Evolutionary conservation across 2,113 vertebrate species (phyloP).

Genomic region (Pantherophis guttatus): DNA sequence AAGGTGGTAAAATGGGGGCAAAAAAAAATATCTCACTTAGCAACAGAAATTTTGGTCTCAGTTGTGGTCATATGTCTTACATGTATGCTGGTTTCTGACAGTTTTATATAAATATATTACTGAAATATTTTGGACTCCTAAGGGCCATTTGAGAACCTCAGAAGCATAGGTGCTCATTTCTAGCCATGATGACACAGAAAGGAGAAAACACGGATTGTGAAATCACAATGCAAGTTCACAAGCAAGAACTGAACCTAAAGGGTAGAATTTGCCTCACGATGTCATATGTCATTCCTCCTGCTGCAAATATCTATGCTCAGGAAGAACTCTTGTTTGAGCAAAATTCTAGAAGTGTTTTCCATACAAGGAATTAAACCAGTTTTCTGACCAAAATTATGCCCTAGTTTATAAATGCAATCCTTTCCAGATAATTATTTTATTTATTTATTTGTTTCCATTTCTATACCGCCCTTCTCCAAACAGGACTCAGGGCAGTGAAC

Average conservation of each 20-base stretch:
- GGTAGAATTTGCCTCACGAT: not conserved
- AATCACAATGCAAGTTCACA: not conserved
- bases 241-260: not conserved
- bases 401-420: conserved; percentile 1
- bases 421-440: not conserved
- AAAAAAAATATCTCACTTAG: no score
- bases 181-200: not conserved
- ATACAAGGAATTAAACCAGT: not conserved
- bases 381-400: not conserved
- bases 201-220: not conserved
- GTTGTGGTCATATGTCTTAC: not conserved
- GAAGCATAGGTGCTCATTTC: not conserved
- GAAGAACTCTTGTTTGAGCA: not conserved
- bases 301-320: not conserved
- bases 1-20: no score
- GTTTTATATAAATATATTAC: no score
- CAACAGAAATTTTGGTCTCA: no score
- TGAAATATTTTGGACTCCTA: not conserved
- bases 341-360: not conserved
- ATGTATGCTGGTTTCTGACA: no score
- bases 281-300: not conserved
- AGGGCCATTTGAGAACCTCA: not conserved
- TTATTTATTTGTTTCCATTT: no score
- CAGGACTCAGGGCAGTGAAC: no score
- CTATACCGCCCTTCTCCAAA: no score